A percentile compares a stretch with the other conserved stretches of the same genome.
Conservation (phyloP, 2,888 invertebrate species). For the Trichopoda pennipes region DNA sequence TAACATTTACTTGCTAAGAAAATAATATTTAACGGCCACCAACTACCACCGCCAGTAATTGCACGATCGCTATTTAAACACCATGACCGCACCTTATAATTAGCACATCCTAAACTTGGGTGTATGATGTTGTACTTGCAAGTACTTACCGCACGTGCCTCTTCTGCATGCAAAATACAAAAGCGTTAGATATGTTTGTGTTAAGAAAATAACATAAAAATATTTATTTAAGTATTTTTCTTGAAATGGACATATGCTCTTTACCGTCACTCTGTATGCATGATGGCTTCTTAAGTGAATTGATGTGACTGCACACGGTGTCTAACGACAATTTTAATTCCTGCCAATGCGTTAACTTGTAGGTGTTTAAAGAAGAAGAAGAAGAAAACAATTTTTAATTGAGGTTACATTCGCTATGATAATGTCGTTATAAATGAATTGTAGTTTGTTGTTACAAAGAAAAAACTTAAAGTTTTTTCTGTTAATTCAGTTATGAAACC, state of each 20-base stretch:
- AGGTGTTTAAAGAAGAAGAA: constrained; percentile 13
- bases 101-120: constrained; percentile 54
- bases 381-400: background rate
- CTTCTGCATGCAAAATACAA: constrained; percentile 48
- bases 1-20: constrained; percentile 28
- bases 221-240: background rate
- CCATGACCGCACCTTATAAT: constrained; percentile 57
- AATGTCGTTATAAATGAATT: constrained; percentile 38
- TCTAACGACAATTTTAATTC: constrained; percentile 50
- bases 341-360: constrained; percentile 10
- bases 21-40: constrained; percentile 42
- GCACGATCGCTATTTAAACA: constrained; percentile 36
- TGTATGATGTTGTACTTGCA: constrained; percentile 8
- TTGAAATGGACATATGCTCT: constrained; percentile 31
- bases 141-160: constrained; percentile 60
- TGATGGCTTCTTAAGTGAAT: constrained; percentile 43
- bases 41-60: constrained; percentile 20
- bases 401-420: constrained; percentile 12
- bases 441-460: constrained; percentile 6
- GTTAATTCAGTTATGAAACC: background rate
- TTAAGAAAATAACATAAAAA: constrained; percentile 18
- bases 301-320: constrained; percentile 19
- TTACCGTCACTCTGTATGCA: constrained; percentile 28
- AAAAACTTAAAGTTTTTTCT: constrained; percentile 10
- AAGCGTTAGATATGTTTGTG: constrained; percentile 34